A percentile compares a stretch with the other conserved stretches of the same genome.
These are phyloP conservation scores for Trachelus tabidus DNA, from an alignment of 2,888 invertebrate genomes.

Conservation along the genomic window DNA sequence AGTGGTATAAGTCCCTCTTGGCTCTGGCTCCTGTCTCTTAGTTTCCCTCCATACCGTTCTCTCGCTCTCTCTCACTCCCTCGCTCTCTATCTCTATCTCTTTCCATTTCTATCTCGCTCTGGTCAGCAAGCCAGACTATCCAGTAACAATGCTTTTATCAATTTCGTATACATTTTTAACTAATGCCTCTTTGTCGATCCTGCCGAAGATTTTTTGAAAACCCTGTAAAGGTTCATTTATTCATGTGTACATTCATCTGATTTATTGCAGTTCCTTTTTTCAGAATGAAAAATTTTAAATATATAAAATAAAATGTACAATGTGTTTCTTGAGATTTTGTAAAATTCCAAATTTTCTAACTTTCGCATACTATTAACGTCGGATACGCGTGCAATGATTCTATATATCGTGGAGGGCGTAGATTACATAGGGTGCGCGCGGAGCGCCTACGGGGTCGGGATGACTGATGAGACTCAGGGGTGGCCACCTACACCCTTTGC, in stretches of 20 bases:
- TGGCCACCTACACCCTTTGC: constrained; percentile 13
- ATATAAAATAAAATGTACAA: too few species aligned
- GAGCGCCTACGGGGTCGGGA: constrained; percentile 16
- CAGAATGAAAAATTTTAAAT: too few species aligned
- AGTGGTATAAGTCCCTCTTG: constrained; percentile 2
- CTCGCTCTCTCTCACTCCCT: background rate
- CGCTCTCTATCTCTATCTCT: background rate
- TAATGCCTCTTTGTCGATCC: too few species aligned
- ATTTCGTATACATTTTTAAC: too few species aligned
- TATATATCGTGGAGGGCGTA: constrained; percentile 21
- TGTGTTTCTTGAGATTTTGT: too few species aligned
- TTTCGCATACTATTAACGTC: background rate
- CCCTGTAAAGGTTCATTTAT: too few species aligned
- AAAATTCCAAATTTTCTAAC: background rate
- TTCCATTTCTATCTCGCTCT: background rate
- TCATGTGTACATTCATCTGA: too few species aligned
- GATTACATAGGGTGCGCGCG: constrained; percentile 21
- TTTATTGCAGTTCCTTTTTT: too few species aligned
- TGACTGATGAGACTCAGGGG: constrained; percentile 25
- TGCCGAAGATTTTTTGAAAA: too few species aligned
- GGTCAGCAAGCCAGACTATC: too few species aligned
- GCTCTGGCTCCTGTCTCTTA: background rate
- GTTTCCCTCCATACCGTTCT: background rate
- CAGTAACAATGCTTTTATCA: too few species aligned
- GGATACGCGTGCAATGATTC: constrained; percentile 3